Conservation (phyloP, 2,797 vertebrate species). For the Scleropages formosus region DNA sequence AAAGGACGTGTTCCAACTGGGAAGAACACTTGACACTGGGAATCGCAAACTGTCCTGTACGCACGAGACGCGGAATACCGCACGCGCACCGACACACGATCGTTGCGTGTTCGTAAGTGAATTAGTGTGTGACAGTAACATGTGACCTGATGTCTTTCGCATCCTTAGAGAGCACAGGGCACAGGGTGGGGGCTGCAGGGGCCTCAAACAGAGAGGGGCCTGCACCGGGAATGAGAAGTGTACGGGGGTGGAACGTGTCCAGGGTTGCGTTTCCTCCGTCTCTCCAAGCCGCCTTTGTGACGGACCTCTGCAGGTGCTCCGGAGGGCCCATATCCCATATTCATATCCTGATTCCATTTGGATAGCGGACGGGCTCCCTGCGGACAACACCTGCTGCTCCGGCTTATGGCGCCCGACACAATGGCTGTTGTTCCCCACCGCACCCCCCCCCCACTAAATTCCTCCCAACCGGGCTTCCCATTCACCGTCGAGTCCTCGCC, state of each 20-base stretch:
- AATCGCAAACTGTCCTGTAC: too few species aligned
- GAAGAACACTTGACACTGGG: too few species aligned
- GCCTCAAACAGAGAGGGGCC: too few species aligned
- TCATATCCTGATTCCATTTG: conserved; percentile 74
- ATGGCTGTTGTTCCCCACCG: conserved; percentile 53
- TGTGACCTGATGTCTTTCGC: too few species aligned
- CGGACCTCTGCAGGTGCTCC: conserved; percentile 66
- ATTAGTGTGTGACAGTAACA: neutral
- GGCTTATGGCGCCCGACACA: conserved; percentile 40
- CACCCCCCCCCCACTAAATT: conserved; percentile 43
- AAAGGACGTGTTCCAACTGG: too few species aligned
- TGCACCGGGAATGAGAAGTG: too few species aligned
- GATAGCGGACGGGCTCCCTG: conserved; percentile 55
- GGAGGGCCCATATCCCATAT: conserved; percentile 64
- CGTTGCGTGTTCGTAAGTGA: too few species aligned
- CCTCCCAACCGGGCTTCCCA: conserved; percentile 37
- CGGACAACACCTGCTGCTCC: conserved; percentile 65
- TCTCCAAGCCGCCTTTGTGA: conserved; percentile 53
- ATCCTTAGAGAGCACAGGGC: neutral
- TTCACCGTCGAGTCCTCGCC: conserved; percentile 23
- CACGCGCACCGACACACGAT: too few species aligned
- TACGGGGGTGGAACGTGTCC: conserved; percentile 46
- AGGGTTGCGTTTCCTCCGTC: conserved; percentile 58
- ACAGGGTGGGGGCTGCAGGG: neutral
- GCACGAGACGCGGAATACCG: too few species aligned